Conservation (phyloP, 2,797 vertebrate genomes). For the Huso huso region DNA sequence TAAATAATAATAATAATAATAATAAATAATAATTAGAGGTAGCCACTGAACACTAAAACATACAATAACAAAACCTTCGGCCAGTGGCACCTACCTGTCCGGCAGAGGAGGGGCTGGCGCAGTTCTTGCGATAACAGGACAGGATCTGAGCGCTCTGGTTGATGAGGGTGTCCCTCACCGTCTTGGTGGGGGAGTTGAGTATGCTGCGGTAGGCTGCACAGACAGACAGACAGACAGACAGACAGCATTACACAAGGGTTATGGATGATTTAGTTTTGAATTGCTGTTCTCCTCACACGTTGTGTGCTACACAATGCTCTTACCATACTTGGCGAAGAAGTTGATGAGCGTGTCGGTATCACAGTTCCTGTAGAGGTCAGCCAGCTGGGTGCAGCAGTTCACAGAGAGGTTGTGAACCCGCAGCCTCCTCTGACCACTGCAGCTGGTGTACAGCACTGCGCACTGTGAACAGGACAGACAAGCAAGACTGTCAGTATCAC, state of each 20-base stretch:
- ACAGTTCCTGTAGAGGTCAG: constrained; percentile 95
- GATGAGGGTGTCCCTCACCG: constrained; percentile 81
- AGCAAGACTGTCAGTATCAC: too few relatives aligned
- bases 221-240: too few relatives aligned
- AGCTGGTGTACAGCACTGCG: constrained; percentile 91
- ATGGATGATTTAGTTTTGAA: too few relatives aligned
- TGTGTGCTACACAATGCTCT: constrained; percentile 28
- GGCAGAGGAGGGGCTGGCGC: constrained; percentile 93
- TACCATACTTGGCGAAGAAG: constrained; percentile 92
- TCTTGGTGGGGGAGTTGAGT: constrained; percentile 78
- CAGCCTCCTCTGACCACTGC: constrained; percentile 82
- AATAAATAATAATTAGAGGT: too few relatives aligned
- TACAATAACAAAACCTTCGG: too few relatives aligned
- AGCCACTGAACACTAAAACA: too few relatives aligned
- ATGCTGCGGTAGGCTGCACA: constrained; percentile 81
- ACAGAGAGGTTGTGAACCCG: constrained; percentile 92
- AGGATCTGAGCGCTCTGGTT: constrained; percentile 96
- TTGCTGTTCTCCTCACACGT: too few relatives aligned
- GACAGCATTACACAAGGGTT: too few relatives aligned
- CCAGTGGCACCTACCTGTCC: constrained; percentile 72
- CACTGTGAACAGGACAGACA: constrained; percentile 58
- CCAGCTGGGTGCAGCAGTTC: constrained; percentile 93
- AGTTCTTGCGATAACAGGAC: constrained; percentile 96
- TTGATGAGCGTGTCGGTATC: constrained; percentile 98
- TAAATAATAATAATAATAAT: too few relatives aligned